Evolutionary conservation across 2,113 vertebrate species (phyloP), one percentile per base, ranked within the genome.

Genomic region (Nycticebus coucang): DNA sequence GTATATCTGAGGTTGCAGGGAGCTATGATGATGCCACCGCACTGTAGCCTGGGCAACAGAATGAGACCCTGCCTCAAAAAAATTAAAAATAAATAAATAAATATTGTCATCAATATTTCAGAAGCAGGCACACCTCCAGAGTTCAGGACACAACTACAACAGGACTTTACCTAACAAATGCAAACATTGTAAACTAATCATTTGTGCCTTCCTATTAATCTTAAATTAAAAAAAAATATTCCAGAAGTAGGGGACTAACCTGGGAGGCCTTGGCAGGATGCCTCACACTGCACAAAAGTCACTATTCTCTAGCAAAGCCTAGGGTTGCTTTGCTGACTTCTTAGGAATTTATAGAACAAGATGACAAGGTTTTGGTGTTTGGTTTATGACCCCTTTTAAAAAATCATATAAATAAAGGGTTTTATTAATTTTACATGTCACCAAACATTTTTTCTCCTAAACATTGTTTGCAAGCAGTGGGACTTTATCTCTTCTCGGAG

Each of bases 391-490:
- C 80, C 19, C 37, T 84, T 84, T 18, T 5, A 9, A 21, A 75
- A 75, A 64, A 64, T 92, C 19, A 0, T 85, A 79, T 66, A 30
- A n/a, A 9, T 83, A 55, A 87, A 71, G 41, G 28, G 28, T 81
- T 81, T 94, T 87, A 33, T 62, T 82, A 91, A 87, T 69, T 91
- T 92, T 50, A 55, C 72, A 64, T n/a, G 15, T 93, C 71, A 84
- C 71, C n/a, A 75, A 66, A 2, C 28, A 45, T 57, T 79, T 53
- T 85, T 91, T 72, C 72, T 80, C 22, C 33, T 66, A 60, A 89
- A 79, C 13, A 93, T 80, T n/a, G 41, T 14, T 79, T 50, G 68
- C 91, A 87, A 91, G 66, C 28, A 84, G 33, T 22, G 41, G 41
- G 13, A 45, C 50, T 84, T 87, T 86, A 14, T 81, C 60, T 91